Base-by-base conservation (phyloP, 1,140 invertebrate genomes). In the Drosophila kohkoa region DNA sequence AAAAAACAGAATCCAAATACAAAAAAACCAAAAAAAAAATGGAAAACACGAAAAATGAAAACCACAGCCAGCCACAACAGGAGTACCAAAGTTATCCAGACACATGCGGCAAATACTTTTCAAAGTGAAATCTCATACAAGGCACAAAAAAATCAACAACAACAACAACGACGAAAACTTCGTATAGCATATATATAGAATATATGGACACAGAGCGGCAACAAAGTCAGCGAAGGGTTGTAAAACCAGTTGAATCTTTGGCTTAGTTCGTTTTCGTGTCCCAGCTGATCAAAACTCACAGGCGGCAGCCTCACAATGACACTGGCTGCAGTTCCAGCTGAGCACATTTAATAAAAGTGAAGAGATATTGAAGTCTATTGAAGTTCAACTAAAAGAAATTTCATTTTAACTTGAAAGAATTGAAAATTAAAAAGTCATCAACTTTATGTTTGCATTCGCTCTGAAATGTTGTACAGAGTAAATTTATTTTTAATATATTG, bases 21-120 rank as follows among this genome's bases (percentile, higher is more conserved):
- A 25, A 25, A 25, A 25, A 25, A 25, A 3, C 2, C 54, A 45
- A 63, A 69, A 58, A 66, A 70, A 69, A 81, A 49, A 67, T 48
- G 38, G 38, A 59, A 60, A 46, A 49, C 51, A 48, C 46, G 28
- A 32, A 62, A 66, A 67, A 30, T 63, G 43, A 51, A 75, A 89
- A 74, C 81, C 85, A 81, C 81, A 74, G 57, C 28, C 58, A 68
- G 58, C 51, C 75, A 74, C 63, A 74, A 72, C 69, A 88, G 81
- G 64, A 81, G 80, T 78, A 68, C 57, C 78, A 77, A 83, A 87
- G 66, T 88, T 86, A 77, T 77, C 68, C 80, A 83, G 81, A 83
- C 81, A 81, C 81, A 88, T 89, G 81, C 85, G 85, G 86, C 86
- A 88, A 89, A 89, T 89, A 90, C 85, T 89, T 88, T 89, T 81